phyloP scores from a whole-genome alignment of 1,140 invertebrate species.

The Tyrophagus putrescentiae region DNA sequence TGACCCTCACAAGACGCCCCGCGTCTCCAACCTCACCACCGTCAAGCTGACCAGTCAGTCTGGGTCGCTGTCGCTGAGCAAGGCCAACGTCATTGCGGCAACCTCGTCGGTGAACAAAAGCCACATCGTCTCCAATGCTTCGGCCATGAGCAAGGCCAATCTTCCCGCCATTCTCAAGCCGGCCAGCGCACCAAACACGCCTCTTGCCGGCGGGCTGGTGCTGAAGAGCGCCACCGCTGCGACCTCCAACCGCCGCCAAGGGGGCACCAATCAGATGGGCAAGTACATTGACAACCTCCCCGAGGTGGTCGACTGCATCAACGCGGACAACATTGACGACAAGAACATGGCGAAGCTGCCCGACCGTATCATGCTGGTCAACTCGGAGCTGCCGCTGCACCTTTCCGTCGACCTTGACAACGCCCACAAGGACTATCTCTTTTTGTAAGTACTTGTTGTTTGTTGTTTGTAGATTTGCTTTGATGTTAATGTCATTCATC shows the following conservation, averaged over 20 bases:
- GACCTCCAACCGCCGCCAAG: not conserved
- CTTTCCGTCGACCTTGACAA: slow-evolving; percentile 26
- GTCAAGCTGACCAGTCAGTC: not conserved
- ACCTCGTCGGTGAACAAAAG: not conserved
- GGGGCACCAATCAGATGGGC: not conserved
- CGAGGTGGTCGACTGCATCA: slow-evolving; percentile 25
- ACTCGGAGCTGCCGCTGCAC: slow-evolving; percentile 28
- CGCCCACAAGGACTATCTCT: slow-evolving; percentile 26
- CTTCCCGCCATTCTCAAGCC: slow-evolving; percentile 15
- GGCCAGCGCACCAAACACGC: not conserved
- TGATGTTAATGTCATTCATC: too few relatives aligned
- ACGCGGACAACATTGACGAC: slow-evolving; percentile 22
- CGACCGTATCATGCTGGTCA: slow-evolving; percentile 28
- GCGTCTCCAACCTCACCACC: not conserved
- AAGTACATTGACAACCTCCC: slow-evolving; percentile 23
- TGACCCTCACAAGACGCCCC: not conserved
- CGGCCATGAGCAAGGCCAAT: slow-evolving; percentile 14
- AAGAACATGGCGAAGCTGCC: slow-evolving; percentile 26
- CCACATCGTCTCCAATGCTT: not conserved
- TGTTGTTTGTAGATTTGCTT: too few relatives aligned
- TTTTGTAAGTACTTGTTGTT: too few relatives aligned
- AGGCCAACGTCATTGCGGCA: not conserved
- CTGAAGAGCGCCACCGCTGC: not conserved
- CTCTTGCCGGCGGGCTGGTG: not conserved
- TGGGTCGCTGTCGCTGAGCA: too few relatives aligned